A percentile compares a stretch with the other conserved stretches of the same genome.
Evolutionary conservation across 2,113 vertebrate species (phyloP).

Genomic region (Origma solitaria): DNA sequence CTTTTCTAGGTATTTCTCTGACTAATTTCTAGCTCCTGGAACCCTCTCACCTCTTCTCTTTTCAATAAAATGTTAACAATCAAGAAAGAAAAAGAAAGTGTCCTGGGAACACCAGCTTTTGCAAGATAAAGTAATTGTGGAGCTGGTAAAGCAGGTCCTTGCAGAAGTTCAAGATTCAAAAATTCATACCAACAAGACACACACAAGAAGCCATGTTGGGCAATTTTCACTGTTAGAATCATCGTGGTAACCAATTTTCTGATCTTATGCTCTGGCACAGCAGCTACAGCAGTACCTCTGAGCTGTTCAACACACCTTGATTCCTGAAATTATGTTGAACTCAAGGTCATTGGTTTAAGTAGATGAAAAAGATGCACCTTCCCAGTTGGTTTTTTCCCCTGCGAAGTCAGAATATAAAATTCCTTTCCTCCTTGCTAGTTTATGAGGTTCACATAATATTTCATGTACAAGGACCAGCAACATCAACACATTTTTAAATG

Average conservation of each 20-base stretch:
- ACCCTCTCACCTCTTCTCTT: not conserved
- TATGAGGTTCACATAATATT: not conserved
- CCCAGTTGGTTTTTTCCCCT: rapidly evolving
- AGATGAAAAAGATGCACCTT: not conserved
- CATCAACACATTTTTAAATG: not conserved
- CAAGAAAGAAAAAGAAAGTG: not conserved
- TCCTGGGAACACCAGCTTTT: not conserved
- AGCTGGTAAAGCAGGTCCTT: not conserved
- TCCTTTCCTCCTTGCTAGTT: not conserved
- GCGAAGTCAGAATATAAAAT: not conserved
- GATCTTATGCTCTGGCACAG: not conserved
- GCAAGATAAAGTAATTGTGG: not conserved
- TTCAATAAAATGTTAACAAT: not conserved
- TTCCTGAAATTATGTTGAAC: not conserved
- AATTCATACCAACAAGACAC: not conserved
- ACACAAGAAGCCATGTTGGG: not conserved
- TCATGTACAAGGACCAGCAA: not conserved
- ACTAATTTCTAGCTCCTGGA: not conserved
- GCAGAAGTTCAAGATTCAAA: not conserved
- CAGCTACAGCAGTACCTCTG: not conserved
- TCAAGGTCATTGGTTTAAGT: not conserved
- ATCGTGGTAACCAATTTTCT: not conserved
- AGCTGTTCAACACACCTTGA: not conserved
- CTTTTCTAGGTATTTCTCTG: not conserved
- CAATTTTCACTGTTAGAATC: not conserved